Conservation (phyloP, 35 echinoderm and acorn worm species). For the Eucidaris tribuloides region DNA sequence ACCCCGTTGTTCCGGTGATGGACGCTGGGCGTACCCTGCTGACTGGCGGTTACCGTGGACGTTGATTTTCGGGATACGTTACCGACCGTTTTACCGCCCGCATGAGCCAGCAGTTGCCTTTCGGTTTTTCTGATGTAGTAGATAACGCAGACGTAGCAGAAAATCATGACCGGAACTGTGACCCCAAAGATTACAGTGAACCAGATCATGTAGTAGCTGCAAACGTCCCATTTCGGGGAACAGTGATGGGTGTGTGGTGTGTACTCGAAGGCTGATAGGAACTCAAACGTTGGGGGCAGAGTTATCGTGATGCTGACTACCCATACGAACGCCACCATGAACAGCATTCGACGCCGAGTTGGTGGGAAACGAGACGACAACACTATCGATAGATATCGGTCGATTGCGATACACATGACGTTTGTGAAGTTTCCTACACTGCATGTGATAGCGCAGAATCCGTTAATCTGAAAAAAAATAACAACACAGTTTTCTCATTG, state of each 20-base stretch:
- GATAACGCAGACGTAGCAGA: slow-evolving; percentile 17
- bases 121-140: slow-evolving; percentile 2
- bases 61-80: neutral
- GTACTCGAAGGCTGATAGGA: neutral
- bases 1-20: too few species aligned
- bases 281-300: neutral
- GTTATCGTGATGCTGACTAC: slow-evolving; percentile 8
- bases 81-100: neutral
- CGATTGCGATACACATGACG: slow-evolving; percentile 16
- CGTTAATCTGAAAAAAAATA: slow-evolving; percentile 31
- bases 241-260: neutral
- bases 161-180: neutral
- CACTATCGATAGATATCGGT: slow-evolving; percentile 13
- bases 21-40: neutral
- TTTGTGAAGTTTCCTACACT: slow-evolving; percentile 19
- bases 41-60: neutral
- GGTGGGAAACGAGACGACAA: slow-evolving; percentile 3
- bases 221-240: neutral
- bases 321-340: slow-evolving; percentile 8
- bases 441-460: slow-evolving; percentile 12
- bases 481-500: too few species aligned
- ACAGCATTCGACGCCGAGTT: neutral
- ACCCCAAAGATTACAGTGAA: slow-evolving; percentile 17
- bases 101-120: neutral
- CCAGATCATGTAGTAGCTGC: slow-evolving; percentile 11